Evolutionary conservation across 2,888 invertebrate species (phyloP).

Genomic region (Bombylius discolor): DNA sequence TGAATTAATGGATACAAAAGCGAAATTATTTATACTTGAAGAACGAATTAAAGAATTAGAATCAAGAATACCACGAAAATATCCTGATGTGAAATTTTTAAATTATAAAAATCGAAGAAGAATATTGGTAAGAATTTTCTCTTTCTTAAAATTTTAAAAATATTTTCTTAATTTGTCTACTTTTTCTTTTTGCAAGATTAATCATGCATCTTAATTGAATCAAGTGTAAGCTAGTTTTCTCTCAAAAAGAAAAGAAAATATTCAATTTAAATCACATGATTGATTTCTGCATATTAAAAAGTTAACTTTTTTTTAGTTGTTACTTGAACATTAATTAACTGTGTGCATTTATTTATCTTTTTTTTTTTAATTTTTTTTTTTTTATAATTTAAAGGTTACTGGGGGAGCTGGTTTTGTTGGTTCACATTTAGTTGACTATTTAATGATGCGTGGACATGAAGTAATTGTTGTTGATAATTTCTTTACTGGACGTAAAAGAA

Average conservation of each 20-base stretch:
- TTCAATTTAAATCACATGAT: too few relatives aligned
- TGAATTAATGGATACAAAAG: conserved; percentile 49
- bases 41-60: conserved; percentile 59
- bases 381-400: conserved; percentile 52
- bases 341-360: not conserved
- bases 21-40: conserved; percentile 53
- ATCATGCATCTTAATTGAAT: not conserved
- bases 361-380: not conserved
- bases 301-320: too few relatives aligned
- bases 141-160: not conserved
- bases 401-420: conserved; percentile 99
- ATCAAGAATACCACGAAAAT: conserved; percentile 63
- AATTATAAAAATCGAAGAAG: conserved; percentile 86
- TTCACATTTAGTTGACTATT: conserved; percentile 87
- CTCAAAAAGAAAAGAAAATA: not conserved
- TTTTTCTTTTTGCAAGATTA: too few relatives aligned
- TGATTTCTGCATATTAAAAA: too few relatives aligned
- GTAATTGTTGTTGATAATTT: conserved; percentile 96
- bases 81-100: conserved; percentile 81
- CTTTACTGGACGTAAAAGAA: conserved; percentile 92
- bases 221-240: not conserved
- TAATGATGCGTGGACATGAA: conserved; percentile 94
- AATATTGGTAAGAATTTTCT: conserved; percentile 55
- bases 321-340: not conserved
- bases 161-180: too few relatives aligned